These are phyloP conservation scores for Ciona savignyi DNA, from an alignment of 23 tunicate species.

Conservation along the genomic window DNA sequence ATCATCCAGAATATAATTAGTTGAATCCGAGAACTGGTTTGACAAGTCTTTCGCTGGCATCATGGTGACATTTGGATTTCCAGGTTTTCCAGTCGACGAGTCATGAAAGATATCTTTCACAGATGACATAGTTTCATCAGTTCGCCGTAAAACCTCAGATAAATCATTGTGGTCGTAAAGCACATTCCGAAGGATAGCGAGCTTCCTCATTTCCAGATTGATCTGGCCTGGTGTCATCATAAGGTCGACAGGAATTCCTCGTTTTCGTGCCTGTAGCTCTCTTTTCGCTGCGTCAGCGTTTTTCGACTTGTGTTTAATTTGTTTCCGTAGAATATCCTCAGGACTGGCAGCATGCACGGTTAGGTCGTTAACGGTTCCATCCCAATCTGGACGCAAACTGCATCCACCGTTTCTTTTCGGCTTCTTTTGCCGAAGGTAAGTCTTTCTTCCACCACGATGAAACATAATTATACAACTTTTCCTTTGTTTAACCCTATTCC, in stretches of 20 bases:
- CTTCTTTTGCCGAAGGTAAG: neutral
- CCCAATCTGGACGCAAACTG: constrained; percentile 76
- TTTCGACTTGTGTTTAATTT: constrained; percentile 65
- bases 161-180: constrained; percentile 93
- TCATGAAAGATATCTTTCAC: constrained; percentile 80
- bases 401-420: constrained; percentile 13
- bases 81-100: constrained; percentile 33
- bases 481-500: too few relatives aligned
- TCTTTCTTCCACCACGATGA: neutral
- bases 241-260: constrained; percentile 59
- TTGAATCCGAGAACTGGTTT: neutral
- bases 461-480: too few relatives aligned
- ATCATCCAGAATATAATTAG: neutral
- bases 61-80: constrained; percentile 3
- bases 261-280: constrained; percentile 54
- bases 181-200: constrained; percentile 77
- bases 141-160: constrained; percentile 70
- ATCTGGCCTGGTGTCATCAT: constrained; percentile 79
- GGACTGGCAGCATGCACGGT: constrained; percentile 82
- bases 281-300: constrained; percentile 78
- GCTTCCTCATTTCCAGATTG: constrained; percentile 83
- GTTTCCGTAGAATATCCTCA: constrained; percentile 62
- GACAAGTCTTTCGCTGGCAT: neutral
- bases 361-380: constrained; percentile 73
- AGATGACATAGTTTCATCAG: constrained; percentile 86